Conservation (phyloP, 2,113 vertebrate genomes). For the Mesembrinibis cayennensis region DNA sequence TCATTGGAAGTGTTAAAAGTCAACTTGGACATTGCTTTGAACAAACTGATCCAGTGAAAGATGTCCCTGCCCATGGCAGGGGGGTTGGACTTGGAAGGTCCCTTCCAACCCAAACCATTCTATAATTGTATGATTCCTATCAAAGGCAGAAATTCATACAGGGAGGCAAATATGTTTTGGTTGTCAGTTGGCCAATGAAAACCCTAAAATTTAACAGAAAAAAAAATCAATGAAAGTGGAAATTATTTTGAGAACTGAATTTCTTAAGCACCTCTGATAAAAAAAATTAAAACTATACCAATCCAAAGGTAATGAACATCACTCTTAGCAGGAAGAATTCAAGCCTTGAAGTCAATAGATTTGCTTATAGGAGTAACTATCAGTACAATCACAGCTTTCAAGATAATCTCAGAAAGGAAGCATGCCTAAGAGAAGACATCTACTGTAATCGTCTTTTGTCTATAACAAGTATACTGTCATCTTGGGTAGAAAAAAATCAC, state of each 20-base stretch:
- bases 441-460: neutral
- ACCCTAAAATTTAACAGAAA: neutral
- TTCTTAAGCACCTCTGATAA: neutral
- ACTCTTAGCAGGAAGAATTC: neutral
- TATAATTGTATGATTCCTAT: neutral
- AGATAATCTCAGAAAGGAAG: neutral
- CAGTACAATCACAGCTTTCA: neutral
- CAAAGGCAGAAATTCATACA: neutral
- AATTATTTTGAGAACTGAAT: neutral
- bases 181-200: neutral
- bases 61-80: no score
- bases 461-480: neutral
- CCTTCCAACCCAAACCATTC: neutral
- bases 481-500: neutral
- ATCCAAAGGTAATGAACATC: neutral
- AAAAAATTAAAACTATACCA: neutral
- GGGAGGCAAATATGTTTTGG: accelerated
- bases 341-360: neutral
- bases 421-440: neutral
- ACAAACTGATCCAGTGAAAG: neutral
- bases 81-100: neutral
- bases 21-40: neutral
- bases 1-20: neutral
- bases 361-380: neutral
- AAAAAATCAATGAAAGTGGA: neutral